These are phyloP conservation scores for Lacerta bilineata DNA, from an alignment of 2,797 vertebrate species.

Conservation along the genomic window DNA sequence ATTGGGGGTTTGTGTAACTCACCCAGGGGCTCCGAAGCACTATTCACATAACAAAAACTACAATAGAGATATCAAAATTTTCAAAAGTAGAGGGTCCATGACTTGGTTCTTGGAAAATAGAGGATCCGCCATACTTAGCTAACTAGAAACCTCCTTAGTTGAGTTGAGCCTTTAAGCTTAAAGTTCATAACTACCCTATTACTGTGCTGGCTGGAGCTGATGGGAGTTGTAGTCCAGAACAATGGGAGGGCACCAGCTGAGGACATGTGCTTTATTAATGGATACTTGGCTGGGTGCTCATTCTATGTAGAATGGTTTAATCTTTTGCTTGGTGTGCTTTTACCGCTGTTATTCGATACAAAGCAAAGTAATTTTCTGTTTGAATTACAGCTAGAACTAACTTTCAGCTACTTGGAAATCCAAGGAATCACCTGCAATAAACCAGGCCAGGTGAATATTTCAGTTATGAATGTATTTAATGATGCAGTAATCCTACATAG, in stretches of 20 bases:
- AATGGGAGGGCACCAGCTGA: too few relatives aligned
- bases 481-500: neutral
- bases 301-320: neutral
- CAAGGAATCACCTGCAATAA: slow-evolving; percentile 92
- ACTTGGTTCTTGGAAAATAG: too few relatives aligned
- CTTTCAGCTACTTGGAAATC: slow-evolving; percentile 97
- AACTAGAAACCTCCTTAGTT: too few relatives aligned
- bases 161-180: too few relatives aligned
- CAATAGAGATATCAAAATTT: too few relatives aligned
- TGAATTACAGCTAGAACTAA: slow-evolving; percentile 89
- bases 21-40: too few relatives aligned
- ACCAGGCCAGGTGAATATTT: slow-evolving; percentile 83
- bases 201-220: too few relatives aligned
- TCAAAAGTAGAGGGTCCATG: too few relatives aligned
- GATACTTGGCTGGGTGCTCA: neutral
- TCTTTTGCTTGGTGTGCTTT: neutral
- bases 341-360: slow-evolving; percentile 9
- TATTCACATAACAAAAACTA: too few relatives aligned
- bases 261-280: neutral
- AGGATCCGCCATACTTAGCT: too few relatives aligned
- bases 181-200: too few relatives aligned
- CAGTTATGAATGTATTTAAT: neutral
- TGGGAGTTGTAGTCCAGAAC: too few relatives aligned
- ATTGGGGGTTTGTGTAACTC: neutral
- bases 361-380: slow-evolving; percentile 47